These are phyloP conservation scores for Orchesellides sinensis DNA, from an alignment of 2,888 invertebrate genomes.

Conservation along the genomic window DNA sequence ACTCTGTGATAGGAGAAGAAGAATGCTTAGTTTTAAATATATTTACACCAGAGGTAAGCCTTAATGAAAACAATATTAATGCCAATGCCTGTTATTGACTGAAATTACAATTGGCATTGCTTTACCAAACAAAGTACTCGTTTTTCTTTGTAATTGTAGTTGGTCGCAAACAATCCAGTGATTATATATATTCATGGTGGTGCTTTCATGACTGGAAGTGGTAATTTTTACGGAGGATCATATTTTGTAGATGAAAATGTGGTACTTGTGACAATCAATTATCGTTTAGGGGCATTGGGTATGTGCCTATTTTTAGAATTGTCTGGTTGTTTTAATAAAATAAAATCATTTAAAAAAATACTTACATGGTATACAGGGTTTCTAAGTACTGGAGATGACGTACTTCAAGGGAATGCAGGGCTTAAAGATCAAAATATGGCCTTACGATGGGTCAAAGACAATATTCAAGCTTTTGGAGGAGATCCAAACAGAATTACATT, in stretches of 20 bases:
- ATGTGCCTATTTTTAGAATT: neutral
- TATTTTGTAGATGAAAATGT: constrained; percentile 62
- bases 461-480: constrained; percentile 54
- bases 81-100: neutral
- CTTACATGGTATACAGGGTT: constrained; percentile 57
- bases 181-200: constrained; percentile 69
- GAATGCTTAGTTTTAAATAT: constrained; percentile 61
- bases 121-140: neutral
- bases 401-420: constrained; percentile 69
- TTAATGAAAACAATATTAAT: neutral
- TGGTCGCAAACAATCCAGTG: constrained; percentile 44
- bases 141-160: neutral
- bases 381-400: constrained; percentile 69
- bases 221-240: constrained; percentile 55
- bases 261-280: constrained; percentile 62
- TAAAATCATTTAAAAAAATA: neutral
- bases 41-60: constrained; percentile 35
- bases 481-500: constrained; percentile 37
- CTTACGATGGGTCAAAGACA: constrained; percentile 52
- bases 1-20: constrained; percentile 56
- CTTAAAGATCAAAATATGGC: constrained; percentile 65
- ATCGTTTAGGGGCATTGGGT: constrained; percentile 64
- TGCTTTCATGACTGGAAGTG: constrained; percentile 53
- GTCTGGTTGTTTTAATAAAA: neutral
- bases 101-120: neutral